Percentiles rank a stretch among this genome's conserved stretches.
Evolutionary conservation across 2,113 vertebrate species (phyloP).

Genomic region (Xiphophorus couchianus): DNA sequence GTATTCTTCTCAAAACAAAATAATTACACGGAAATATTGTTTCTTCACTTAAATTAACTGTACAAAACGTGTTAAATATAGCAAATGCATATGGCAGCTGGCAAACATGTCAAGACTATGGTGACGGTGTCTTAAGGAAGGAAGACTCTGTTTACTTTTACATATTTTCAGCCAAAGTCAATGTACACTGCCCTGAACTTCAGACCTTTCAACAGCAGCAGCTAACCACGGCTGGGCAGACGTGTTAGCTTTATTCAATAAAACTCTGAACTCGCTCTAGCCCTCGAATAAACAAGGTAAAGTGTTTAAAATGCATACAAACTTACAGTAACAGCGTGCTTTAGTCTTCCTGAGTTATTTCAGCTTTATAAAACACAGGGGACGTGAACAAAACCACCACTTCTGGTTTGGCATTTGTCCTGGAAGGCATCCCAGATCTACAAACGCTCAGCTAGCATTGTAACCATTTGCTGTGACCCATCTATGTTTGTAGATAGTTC

Average conservation of each 20-base stretch:
- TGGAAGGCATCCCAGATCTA: constrained; percentile 14
- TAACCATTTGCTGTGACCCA: background rate
- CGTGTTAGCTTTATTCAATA: background rate
- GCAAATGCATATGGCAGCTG: too few relatives aligned
- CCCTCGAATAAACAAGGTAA: background rate
- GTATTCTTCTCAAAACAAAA: too few relatives aligned
- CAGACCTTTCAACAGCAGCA: constrained; percentile 18
- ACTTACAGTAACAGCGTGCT: background rate
- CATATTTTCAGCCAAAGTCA: background rate
- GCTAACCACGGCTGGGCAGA: background rate
- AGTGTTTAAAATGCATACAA: background rate
- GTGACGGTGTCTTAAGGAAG: background rate
- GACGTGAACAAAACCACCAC: constrained; percentile 13
- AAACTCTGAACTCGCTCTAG: background rate
- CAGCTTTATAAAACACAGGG: background rate
- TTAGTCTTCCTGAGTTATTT: constrained; percentile 11
- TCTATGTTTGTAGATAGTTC: constrained; percentile 20
- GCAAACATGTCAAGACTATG: too few relatives aligned
- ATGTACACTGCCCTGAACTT: constrained; percentile 51
- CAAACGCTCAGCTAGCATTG: background rate
- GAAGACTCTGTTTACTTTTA: background rate
- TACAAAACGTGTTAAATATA: too few relatives aligned
- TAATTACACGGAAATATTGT: too few relatives aligned
- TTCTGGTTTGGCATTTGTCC: constrained; percentile 12
- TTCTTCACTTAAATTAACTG: too few relatives aligned